phyloP scores from a whole-genome alignment of 2,888 invertebrate genomes.

The Drosophila kuntzei region DNA sequence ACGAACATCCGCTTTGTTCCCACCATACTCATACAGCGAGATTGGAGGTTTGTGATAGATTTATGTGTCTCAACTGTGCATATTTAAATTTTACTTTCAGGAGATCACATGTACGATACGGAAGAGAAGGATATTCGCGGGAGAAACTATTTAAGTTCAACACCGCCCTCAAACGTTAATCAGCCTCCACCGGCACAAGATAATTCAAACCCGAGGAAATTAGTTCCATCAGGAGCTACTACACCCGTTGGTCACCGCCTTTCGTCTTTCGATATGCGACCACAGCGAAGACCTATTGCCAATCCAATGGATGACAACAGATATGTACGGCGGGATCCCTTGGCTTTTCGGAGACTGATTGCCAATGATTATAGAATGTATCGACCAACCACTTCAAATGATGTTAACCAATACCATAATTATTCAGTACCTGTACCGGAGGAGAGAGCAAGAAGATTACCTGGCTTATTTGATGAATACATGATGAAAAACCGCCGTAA shows the following conservation, averaged over 20 bases:
- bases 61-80: background rate
- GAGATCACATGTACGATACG: background rate
- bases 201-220: background rate
- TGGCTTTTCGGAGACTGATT: conserved; percentile 31
- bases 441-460: conserved; percentile 11
- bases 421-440: conserved; percentile 23
- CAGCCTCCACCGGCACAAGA: background rate
- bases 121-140: conserved; percentile 5
- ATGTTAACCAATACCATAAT: conserved; percentile 16
- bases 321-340: conserved; percentile 26
- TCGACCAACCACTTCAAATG: conserved; percentile 19
- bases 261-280: conserved; percentile 25
- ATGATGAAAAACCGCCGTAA: conserved; percentile 18
- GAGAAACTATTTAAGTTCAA: background rate
- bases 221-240: background rate
- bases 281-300: conserved; percentile 5
- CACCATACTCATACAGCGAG: conserved; percentile 31
- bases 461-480: conserved; percentile 22
- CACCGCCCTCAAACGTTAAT: background rate
- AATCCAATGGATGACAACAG: conserved; percentile 22
- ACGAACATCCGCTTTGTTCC: conserved; percentile 48
- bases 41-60: conserved; percentile 9
- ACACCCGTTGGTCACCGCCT: conserved; percentile 43
- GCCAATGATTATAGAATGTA: conserved; percentile 39
- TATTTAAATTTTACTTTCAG: background rate